Evolutionary conservation across 2,797 vertebrate species (phyloP).

Genomic region (Bradypodion ventrale): DNA sequence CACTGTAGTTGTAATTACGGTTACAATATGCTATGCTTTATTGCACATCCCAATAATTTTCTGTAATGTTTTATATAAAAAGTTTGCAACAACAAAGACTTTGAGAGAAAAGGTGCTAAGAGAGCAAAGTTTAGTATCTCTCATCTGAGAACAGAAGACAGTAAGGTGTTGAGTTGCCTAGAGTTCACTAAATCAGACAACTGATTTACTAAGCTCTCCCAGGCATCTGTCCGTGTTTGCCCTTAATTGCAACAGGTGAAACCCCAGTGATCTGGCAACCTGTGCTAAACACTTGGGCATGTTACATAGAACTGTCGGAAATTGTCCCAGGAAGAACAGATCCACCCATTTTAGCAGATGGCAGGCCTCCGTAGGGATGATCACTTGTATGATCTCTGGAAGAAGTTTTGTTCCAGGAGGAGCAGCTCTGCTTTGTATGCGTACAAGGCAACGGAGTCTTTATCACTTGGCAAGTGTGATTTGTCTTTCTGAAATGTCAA

Average conservation of each 20-base stretch:
- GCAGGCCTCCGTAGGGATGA: background rate
- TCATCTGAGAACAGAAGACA: background rate
- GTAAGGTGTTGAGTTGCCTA: background rate
- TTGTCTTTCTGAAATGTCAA: constrained; percentile 1
- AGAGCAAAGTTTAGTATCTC: background rate
- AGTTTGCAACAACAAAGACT: background rate
- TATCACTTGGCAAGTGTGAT: background rate
- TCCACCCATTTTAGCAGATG: background rate
- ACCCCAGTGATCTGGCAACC: background rate
- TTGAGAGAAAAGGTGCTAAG: background rate
- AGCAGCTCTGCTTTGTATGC: background rate
- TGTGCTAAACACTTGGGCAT: background rate
- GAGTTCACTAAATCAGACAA: background rate
- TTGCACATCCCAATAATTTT: background rate
- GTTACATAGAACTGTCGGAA: background rate
- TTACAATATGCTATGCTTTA: background rate
- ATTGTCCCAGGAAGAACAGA: background rate
- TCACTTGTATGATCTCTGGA: background rate
- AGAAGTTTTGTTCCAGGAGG: background rate
- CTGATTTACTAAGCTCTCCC: background rate
- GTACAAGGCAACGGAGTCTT: background rate
- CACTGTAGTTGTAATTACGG: background rate
- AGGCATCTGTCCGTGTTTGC: background rate
- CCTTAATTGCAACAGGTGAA: background rate
- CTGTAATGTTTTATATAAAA: background rate